Base-by-base conservation (phyloP, 2,113 vertebrate species). In the Proterorhinus semilunaris region DNA sequence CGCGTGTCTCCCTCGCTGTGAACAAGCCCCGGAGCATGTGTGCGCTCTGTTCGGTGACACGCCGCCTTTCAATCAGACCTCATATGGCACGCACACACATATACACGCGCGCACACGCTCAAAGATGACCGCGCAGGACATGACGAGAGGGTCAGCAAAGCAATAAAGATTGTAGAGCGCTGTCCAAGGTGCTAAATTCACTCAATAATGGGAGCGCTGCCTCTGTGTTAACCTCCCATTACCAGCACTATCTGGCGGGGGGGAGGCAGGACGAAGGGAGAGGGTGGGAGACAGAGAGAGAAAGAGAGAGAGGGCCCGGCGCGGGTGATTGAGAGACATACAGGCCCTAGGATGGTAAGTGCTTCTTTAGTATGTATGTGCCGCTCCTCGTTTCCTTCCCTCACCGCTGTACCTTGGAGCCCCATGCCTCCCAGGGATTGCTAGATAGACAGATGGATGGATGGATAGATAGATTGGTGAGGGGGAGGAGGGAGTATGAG, bases 151-250 rank as follows among this genome's bases (percentile, higher is more conserved):
- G 95, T 96, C 95, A 97, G 95, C 92, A 95, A 96, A 96, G 95
- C 96, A 98, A 97, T 97, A 96, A 98, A 96, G 95, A 96, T 96
- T 98, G 95, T 95, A 94, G 94, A 95, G 95, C 95, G 94, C 95
- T 96, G 95, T 96, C 95, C 95, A 94, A 95, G 95, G 96, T 96
- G 95, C 95, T 97, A 95, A 97, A 96, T 96, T 97, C 95, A 96
- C 95, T 97, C 95, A 96, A 96, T 97, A 97, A 97, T 96, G 95
- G 95, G 93, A 96, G 94, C 95, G 94, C 94, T 94, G 96, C 94
- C 95, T 93, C 93, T 94, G 93, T 95, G 95, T 96, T 98, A 97
- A 97, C 95, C 95, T 96, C 95, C 95, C 96, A 96, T 97, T 96
- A 96, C 95, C 94, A 93, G 93, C 92, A 94, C 94, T 95, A 95